Percentiles rank a stretch among this genome's conserved stretches.
These are phyloP conservation scores for Fragum fragum DNA, from an alignment of 2,888 invertebrate species.

Conservation along the genomic window DNA sequence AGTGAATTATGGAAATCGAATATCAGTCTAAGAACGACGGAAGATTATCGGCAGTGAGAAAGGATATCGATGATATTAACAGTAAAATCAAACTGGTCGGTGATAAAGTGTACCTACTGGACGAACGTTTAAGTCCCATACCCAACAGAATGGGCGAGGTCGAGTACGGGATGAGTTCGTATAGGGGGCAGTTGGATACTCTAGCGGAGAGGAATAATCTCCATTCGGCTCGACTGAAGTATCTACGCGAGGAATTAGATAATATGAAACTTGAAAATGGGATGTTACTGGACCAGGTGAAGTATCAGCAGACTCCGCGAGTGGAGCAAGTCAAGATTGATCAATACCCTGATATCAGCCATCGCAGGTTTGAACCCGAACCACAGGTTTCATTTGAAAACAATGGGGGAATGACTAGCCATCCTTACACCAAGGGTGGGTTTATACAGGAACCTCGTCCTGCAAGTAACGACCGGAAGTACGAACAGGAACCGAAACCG, in stretches of 20 bases:
- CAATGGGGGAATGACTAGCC: neutral
- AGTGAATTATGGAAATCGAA: constrained; percentile 24
- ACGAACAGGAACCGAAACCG: neutral
- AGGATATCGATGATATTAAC: constrained; percentile 43
- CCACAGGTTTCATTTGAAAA: neutral
- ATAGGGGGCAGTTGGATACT: constrained; percentile 33
- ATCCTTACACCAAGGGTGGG: constrained; percentile 4
- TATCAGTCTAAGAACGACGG: constrained; percentile 19
- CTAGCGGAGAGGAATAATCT: constrained; percentile 42
- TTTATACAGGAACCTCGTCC: neutral
- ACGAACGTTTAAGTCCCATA: constrained; percentile 29
- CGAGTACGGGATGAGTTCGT: constrained; percentile 23
- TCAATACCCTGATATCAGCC: neutral
- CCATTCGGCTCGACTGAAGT: constrained; percentile 44
- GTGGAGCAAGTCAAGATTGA: neutral
- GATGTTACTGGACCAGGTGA: constrained; percentile 12
- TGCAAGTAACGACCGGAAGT: neutral
- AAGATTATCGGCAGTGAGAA: constrained; percentile 43
- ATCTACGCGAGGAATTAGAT: constrained; percentile 48
- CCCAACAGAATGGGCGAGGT: constrained; percentile 30
- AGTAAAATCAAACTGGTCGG: constrained; percentile 37
- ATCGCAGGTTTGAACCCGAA: neutral
- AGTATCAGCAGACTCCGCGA: neutral
- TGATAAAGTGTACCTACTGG: constrained; percentile 37
- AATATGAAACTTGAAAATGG: constrained; percentile 52